Conservation (phyloP, 2,797 vertebrate species). For the Alfaro cultratus region DNA sequence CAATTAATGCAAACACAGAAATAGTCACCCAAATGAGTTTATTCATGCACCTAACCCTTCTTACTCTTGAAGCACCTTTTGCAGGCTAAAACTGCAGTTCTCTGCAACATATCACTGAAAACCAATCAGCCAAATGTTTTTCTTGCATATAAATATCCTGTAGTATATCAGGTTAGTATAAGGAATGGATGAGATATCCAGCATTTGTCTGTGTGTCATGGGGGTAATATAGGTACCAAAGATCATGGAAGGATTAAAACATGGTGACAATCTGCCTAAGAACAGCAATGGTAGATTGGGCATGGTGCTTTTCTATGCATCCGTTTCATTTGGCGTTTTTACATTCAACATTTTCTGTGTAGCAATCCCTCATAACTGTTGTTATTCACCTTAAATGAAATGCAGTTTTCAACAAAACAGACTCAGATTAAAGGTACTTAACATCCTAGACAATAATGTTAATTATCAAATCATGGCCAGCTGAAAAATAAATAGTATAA, state of each 20-base stretch:
- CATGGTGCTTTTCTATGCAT: no score
- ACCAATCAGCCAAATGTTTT: background rate
- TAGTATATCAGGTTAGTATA: no score
- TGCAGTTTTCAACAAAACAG: background rate
- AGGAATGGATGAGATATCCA: background rate
- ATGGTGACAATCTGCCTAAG: no score
- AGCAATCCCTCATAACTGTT: background rate
- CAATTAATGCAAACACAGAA: background rate
- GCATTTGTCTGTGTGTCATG: background rate
- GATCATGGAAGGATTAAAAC: no score
- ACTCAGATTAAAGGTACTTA: no score
- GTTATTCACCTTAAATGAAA: background rate
- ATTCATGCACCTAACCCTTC: background rate
- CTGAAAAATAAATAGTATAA: no score
- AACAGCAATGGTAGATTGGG: no score
- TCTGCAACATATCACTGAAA: background rate
- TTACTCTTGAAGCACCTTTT: background rate
- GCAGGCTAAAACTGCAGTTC: background rate
- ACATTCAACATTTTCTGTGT: no score
- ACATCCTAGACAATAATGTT: background rate
- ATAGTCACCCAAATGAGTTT: background rate
- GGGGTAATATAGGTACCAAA: no score
- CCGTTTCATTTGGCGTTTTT: no score
- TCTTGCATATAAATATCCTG: background rate
- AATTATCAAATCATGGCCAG: background rate